Evolutionary conservation across 2,113 vertebrate genomes (phyloP).

Genomic region (Pomatorhinus ruficollis): DNA sequence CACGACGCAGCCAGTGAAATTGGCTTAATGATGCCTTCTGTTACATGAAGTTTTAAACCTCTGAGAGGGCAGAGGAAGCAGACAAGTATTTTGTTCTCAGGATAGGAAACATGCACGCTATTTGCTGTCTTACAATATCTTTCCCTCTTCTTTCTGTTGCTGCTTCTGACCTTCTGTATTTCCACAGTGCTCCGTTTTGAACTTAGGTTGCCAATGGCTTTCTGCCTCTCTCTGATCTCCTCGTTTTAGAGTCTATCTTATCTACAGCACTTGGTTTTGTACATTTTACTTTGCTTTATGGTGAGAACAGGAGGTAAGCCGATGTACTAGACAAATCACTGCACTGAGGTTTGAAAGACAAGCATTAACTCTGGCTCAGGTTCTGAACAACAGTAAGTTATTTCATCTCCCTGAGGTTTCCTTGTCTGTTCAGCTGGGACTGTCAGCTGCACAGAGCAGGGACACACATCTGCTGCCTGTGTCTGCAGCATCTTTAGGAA

Average conservation of each 20-base stretch:
- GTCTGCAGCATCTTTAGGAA: neutral
- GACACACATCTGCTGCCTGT: neutral
- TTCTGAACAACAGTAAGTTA: neutral
- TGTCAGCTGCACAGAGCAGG: neutral
- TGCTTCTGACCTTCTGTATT: constrained; percentile 19
- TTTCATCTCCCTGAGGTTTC: neutral
- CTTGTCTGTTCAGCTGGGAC: neutral
- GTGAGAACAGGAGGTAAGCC: neutral
- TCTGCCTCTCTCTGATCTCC: constrained; percentile 2
- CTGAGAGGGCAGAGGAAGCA: neutral
- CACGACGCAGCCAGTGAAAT: neutral
- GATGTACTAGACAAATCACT: neutral
- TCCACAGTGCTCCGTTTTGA: neutral
- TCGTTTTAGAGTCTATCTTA: neutral
- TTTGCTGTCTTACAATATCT: neutral
- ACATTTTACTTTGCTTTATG: neutral
- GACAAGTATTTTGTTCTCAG: constrained; percentile 15
- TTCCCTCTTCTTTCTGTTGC: neutral
- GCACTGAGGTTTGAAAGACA: neutral
- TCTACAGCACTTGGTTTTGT: neutral
- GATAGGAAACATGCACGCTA: neutral
- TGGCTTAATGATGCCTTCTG: neutral
- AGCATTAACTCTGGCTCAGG: neutral
- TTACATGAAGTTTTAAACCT: neutral
- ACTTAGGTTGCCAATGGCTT: neutral